Evolutionary conservation across 2,888 invertebrate genomes (phyloP).

Genomic region (Odontothrips loti): DNA sequence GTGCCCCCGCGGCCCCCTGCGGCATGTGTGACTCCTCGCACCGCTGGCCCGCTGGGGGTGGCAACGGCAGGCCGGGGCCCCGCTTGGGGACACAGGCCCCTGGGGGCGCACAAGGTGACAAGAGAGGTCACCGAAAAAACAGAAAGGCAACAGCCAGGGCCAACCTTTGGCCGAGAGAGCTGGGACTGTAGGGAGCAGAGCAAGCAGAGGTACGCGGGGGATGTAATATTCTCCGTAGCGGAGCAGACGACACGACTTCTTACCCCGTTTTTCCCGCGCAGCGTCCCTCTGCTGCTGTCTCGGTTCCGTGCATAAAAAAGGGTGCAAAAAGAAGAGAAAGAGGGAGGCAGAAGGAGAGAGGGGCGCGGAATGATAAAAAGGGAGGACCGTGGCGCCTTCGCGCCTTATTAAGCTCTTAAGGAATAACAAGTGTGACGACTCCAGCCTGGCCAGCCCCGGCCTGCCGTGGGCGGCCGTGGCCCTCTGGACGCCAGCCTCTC

Average conservation of each 20-base stretch:
- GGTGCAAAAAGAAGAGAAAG: background rate
- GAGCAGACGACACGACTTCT: no score
- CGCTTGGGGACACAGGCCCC: no score
- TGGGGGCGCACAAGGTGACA: background rate
- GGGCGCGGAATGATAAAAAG: background rate
- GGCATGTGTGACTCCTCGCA: no score
- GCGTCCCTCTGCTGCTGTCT: background rate
- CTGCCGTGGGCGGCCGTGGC: background rate
- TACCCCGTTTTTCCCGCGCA: no score
- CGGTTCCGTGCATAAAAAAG: background rate
- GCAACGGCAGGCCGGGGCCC: no score
- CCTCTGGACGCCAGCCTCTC: no score
- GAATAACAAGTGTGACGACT: conserved; percentile 16
- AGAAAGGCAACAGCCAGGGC: no score
- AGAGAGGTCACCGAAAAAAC: background rate
- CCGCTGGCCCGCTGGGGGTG: no score
- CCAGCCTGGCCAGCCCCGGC: background rate
- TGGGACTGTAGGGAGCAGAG: no score
- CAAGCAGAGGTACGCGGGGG: no score
- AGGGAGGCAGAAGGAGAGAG: background rate
- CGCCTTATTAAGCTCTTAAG: conserved; percentile 22
- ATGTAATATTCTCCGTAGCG: no score
- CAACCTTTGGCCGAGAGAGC: no score
- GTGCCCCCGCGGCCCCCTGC: background rate
- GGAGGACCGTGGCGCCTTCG: background rate